Percentiles rank a stretch among this genome's conserved stretches.
Conservation (phyloP, 2,797 vertebrate species). For the Morelia viridis region DNA sequence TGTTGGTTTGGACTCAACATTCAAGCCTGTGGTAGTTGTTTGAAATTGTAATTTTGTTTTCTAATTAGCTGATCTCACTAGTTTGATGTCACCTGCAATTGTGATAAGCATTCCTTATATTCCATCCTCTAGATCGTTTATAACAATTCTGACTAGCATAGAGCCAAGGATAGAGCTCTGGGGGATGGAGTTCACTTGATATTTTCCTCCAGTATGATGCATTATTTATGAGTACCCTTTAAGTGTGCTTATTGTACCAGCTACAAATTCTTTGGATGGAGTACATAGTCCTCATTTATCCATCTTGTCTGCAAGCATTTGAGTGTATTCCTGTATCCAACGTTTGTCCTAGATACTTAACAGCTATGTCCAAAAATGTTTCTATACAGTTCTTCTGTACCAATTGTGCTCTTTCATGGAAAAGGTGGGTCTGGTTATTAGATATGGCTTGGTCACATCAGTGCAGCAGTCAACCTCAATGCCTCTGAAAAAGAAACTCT, state of each 20-base stretch:
- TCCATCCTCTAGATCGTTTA: not conserved
- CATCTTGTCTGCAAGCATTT: not conserved
- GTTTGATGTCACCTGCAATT: not conserved
- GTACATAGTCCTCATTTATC: not conserved
- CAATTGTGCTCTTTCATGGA: not conserved
- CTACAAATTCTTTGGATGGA: not conserved
- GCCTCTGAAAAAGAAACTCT: not conserved
- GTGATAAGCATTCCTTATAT: not conserved
- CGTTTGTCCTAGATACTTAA: not conserved
- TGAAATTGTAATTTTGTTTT: not conserved
- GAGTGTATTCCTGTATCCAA: not conserved
- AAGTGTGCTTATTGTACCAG: not conserved
- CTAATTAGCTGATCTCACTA: not conserved
- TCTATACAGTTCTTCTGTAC: not conserved
- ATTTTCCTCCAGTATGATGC: not conserved
- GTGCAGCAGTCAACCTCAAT: not conserved
- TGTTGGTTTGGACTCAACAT: not conserved
- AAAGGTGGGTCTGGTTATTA: not conserved
- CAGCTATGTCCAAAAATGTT: not conserved
- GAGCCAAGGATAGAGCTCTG: not conserved
- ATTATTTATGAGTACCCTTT: not conserved
- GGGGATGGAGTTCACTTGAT: not conserved
- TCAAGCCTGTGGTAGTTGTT: not conserved
- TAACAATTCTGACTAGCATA: not conserved
- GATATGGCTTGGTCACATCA: not conserved